phyloP scores from a whole-genome alignment of 2,113 vertebrate genomes.

The Diphyllodes magnificus region DNA sequence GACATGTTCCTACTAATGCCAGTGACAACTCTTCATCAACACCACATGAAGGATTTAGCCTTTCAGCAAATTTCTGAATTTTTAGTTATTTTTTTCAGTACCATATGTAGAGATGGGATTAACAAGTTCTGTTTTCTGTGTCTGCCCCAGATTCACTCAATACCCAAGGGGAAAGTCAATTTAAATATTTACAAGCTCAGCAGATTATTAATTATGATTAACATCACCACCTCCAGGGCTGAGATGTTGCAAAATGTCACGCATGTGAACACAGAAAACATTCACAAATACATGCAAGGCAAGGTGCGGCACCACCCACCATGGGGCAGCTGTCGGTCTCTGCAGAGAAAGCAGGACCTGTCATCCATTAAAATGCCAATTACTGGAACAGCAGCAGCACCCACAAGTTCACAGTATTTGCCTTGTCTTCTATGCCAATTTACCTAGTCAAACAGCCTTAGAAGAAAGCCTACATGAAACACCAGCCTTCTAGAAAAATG shows the following conservation, averaged over 20 bases:
- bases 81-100: neutral
- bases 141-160: neutral
- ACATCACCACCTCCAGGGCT: neutral
- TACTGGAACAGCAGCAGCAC: neutral
- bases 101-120: neutral
- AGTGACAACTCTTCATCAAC: neutral
- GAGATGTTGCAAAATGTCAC: neutral
- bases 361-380: neutral
- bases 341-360: neutral
- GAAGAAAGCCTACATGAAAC: neutral
- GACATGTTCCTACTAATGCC: neutral
- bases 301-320: neutral
- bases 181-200: neutral
- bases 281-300: neutral
- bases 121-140: neutral
- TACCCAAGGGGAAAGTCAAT: neutral
- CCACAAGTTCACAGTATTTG: neutral
- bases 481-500: neutral
- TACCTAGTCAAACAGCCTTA: neutral
- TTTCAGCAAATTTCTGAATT: neutral
- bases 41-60: neutral
- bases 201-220: conserved; percentile 35
- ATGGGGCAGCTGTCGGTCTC: neutral
- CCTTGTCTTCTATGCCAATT: neutral
- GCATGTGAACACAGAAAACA: neutral